Percentiles rank a stretch among this genome's conserved stretches.
Evolutionary conservation across 2,797 vertebrate species (phyloP).

Genomic region (Schizopygopsis malacanthus): DNA sequence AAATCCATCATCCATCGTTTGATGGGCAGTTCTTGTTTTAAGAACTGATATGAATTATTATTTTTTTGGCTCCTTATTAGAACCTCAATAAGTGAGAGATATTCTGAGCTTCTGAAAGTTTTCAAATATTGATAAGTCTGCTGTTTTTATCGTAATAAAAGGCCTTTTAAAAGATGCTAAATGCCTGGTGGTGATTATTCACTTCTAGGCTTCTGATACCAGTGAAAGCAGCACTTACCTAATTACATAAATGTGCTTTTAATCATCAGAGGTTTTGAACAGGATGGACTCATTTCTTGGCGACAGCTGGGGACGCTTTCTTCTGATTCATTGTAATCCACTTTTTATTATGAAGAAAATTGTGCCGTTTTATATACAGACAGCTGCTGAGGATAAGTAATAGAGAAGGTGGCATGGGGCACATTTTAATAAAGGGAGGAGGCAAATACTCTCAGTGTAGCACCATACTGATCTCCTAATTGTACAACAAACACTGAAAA

Average conservation of each 20-base stretch:
- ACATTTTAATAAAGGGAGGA: conserved; percentile 50
- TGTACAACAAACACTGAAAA: conserved; percentile 43
- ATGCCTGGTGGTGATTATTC: conserved; percentile 41
- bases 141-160: conserved; percentile 20
- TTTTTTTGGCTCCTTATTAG: background rate
- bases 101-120: conserved; percentile 23
- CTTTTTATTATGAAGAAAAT: conserved; percentile 99
- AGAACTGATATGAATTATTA: background rate
- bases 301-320: conserved; percentile 97
- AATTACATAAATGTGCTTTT: conserved; percentile 86
- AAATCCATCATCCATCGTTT: background rate
- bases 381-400: conserved; percentile 65
- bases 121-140: conserved; percentile 13
- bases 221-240: conserved; percentile 60
- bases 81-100: conserved; percentile 58
- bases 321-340: conserved; percentile 98
- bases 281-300: conserved; percentile 91
- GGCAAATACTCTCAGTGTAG: conserved; percentile 49
- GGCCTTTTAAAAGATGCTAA: conserved; percentile 6
- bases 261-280: conserved; percentile 84
- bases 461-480: conserved; percentile 26
- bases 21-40: background rate
- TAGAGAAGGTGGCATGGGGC: conserved; percentile 44
- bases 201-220: conserved; percentile 50
- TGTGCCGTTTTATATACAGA: conserved; percentile 86